Conservation (phyloP, 2,113 vertebrate species). For the Centropus unirufus region DNA sequence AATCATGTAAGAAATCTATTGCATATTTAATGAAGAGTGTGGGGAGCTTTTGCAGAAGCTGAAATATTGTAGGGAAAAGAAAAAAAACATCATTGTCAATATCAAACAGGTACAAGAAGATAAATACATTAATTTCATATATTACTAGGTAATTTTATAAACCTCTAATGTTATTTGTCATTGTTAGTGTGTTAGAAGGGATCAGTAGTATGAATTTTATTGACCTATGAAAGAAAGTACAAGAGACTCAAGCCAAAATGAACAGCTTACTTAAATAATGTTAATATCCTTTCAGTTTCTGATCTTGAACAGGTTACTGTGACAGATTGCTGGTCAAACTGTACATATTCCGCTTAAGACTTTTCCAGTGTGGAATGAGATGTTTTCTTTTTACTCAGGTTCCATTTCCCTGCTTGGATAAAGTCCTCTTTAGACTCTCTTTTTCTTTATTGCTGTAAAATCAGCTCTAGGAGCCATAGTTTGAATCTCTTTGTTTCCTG, state of each 20-base stretch:
- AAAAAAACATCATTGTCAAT: not conserved
- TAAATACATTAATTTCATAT: not conserved
- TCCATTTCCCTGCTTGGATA: not conserved
- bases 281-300: not conserved
- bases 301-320: not conserved
- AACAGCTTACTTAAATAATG: not conserved
- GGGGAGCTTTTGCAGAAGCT: not conserved
- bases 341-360: not conserved
- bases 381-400: not conserved
- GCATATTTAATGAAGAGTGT: slow-evolving; percentile 2
- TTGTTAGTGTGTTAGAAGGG: not conserved
- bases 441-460: not conserved
- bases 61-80: not conserved
- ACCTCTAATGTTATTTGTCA: not conserved
- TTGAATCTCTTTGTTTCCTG: not conserved
- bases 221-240: not conserved
- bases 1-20: not conserved
- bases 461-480: not conserved
- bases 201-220: not conserved
- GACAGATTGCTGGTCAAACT: not conserved
- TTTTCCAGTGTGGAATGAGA: not conserved
- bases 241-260: not conserved
- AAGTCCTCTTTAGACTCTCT: not conserved
- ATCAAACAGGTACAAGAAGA: not conserved
- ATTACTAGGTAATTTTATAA: not conserved